Evolutionary conservation across 2,113 vertebrate species (phyloP), one percentile per base, ranked within the genome.

Genomic region (Acrocephalus kingi): DNA sequence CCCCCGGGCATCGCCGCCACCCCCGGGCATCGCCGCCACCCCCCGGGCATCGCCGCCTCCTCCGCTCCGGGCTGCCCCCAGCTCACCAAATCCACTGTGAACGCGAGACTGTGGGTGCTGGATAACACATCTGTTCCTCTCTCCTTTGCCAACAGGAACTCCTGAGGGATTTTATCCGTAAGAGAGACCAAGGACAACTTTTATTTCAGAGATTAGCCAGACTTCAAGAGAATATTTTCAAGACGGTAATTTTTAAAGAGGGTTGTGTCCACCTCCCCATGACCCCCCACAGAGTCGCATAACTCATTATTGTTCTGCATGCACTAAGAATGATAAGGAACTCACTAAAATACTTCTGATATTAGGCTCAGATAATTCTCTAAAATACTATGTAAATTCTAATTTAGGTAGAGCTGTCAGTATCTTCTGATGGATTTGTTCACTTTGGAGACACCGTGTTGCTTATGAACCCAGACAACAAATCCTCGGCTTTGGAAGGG

Each of bases 361-460:
- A 11, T 5, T 7, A 56, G 14, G 15, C 23, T 71, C 77, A 37
- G 54, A 30, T 49, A 51, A 72, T 33, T 56, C 52, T 39, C 8
- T 59, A n/a, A 77, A 73, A 49, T 21, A 4, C 0, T 2, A 0
- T 10, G 7, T 61, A 2, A 66, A 12, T 69, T 21, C 93, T 51
- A 35, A 46, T 73, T 80, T 45, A 99, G 99, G 97, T 97, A 58
- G 89, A 97, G 58, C 97, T 99, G 16, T 98, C 98, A 0, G 9
- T 98, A 15, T 97, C 98, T 2, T 80, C 71, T 30, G 99, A 99
- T 28, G 98, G 99, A 7, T 84, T 79, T 6, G 22, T 99, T 93
- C 98, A 98, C 94, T 98, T 98, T 63, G 99, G 99, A 17, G 98
- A 99, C 91, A 96, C 95, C 1, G 98, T 99, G 93, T 98, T 99